phyloP scores from a whole-genome alignment of 2,797 vertebrate species.

The Anguilla anguilla region DNA sequence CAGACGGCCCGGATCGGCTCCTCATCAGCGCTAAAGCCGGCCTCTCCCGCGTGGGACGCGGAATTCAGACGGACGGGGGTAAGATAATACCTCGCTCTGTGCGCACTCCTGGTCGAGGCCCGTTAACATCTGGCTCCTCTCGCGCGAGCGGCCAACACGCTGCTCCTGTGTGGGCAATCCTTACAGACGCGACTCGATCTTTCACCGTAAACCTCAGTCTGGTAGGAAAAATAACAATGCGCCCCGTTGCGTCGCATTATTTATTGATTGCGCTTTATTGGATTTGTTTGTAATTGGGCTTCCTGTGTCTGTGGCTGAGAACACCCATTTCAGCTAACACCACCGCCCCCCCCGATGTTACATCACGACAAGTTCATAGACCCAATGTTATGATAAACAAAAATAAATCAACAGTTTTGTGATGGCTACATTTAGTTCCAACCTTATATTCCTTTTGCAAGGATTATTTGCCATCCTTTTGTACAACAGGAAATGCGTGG shows the following conservation, averaged over 20 bases:
- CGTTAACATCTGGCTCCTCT: constrained; percentile 79
- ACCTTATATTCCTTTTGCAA: not conserved
- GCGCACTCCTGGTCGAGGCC: constrained; percentile 78
- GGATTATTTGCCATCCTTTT: not conserved
- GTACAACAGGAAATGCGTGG: not conserved
- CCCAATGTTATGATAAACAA: not conserved
- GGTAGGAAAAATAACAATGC: not conserved
- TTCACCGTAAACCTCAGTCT: not conserved
- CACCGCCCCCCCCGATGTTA: too few relatives aligned
- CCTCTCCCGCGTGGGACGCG: constrained; percentile 71
- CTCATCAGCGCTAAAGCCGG: constrained; percentile 80
- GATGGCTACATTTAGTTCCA: not conserved
- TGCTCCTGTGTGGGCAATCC: constrained; percentile 67
- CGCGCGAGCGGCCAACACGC: constrained; percentile 73
- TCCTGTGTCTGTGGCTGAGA: not conserved
- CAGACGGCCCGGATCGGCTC: constrained; percentile 80
- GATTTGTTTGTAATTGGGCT: not conserved
- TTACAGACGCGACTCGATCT: not conserved
- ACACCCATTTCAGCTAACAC: not conserved
- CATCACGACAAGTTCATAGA: not conserved
- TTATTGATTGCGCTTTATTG: not conserved
- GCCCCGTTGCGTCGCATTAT: not conserved
- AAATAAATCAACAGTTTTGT: not conserved
- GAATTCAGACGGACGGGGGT: constrained; percentile 63
- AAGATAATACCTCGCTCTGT: constrained; percentile 73